A percentile compares a stretch with the other conserved stretches of the same genome.
phyloP scores from a whole-genome alignment of 2,888 invertebrate genomes.

The Brachypalpus laphriformis region DNA sequence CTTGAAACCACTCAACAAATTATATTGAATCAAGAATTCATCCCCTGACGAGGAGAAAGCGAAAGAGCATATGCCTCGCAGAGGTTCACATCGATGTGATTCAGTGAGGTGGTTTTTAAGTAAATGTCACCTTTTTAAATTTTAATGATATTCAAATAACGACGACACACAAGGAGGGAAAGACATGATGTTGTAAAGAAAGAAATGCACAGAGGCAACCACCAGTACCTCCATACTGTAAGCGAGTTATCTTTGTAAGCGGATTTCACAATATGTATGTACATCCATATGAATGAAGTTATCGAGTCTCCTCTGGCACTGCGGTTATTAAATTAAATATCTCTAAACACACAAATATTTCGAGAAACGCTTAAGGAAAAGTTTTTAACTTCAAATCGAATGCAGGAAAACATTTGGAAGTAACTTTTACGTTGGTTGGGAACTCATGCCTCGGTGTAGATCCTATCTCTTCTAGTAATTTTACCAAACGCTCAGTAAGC shows the following conservation, averaged over 20 bases:
- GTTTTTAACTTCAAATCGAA: background rate
- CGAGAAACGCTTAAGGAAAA: background rate
- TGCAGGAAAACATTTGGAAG: background rate
- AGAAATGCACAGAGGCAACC: slow-evolving; percentile 1
- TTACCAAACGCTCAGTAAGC: no score
- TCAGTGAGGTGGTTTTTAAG: slow-evolving; percentile 47
- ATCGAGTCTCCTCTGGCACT: background rate
- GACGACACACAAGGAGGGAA: slow-evolving; percentile 37
- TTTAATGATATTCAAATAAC: slow-evolving; percentile 82
- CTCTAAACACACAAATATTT: background rate
- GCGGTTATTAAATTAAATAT: slow-evolving; percentile 6
- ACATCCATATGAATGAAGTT: background rate
- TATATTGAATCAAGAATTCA: slow-evolving; percentile 68
- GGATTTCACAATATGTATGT: background rate
- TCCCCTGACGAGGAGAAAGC: slow-evolving; percentile 17
- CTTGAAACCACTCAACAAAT: slow-evolving; percentile 68
- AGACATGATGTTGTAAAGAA: slow-evolving; percentile 6
- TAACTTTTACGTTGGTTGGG: no score
- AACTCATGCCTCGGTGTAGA: no score
- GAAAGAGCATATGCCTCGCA: slow-evolving; percentile 1
- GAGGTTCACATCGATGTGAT: slow-evolving; percentile 1
- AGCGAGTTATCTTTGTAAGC: slow-evolving; percentile 26
- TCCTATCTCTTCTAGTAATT: no score
- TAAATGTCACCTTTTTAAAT: slow-evolving; percentile 77
- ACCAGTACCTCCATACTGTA: background rate